Percentiles rank a stretch among this genome's conserved stretches.
Conservation (phyloP, 2,888 invertebrate species). For the Drosophila pseudotalamancana region DNA sequence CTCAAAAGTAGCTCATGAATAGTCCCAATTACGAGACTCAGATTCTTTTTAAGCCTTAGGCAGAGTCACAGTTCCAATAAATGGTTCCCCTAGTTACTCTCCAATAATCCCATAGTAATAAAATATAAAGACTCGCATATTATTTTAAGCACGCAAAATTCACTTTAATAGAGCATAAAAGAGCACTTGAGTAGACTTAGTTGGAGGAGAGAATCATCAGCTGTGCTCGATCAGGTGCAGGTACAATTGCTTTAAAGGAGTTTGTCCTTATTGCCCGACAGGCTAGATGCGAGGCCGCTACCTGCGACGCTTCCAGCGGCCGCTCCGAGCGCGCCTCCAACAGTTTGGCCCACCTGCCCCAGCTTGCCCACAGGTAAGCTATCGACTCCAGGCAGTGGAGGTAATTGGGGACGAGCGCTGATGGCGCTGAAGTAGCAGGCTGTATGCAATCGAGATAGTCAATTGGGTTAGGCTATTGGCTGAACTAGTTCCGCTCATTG, state of each 20-base stretch:
- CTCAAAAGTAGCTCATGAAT: too few species aligned
- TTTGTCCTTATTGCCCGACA: not conserved
- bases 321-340: not conserved
- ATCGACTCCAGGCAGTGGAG: not conserved
- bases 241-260: not conserved
- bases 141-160: not conserved
- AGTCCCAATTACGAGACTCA: too few species aligned
- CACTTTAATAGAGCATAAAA: not conserved
- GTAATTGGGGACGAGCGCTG: conserved; percentile 30
- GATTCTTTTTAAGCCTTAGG: too few species aligned
- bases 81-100: too few species aligned
- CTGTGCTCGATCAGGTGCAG: too few species aligned
- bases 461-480: not conserved
- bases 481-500: not conserved
- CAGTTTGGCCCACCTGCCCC: not conserved
- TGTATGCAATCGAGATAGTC: not conserved
- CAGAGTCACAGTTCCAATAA: too few species aligned
- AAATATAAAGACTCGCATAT: not conserved
- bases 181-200: not conserved
- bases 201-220: not conserved
- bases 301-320: not conserved
- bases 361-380: not conserved
- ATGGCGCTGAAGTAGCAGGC: conserved; percentile 44
- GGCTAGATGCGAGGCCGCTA: not conserved
- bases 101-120: too few species aligned